Conservation (phyloP, 2,888 invertebrate genomes). For the Apomyelois bistriatella region DNA sequence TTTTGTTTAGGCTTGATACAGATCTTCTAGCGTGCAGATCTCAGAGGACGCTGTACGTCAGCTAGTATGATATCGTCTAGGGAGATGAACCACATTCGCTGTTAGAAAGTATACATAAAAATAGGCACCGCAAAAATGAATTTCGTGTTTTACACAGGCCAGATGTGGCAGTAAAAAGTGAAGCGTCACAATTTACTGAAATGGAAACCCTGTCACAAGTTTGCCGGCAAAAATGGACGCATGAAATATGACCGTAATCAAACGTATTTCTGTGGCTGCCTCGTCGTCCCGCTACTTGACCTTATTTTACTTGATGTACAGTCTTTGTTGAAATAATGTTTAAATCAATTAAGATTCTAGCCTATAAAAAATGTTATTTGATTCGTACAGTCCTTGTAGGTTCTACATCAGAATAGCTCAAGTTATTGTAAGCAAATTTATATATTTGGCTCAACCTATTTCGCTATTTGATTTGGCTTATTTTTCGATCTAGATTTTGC, state of each 20-base stretch:
- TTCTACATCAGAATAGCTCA: not conserved
- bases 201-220: conserved; percentile 46
- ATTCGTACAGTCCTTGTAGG: not conserved
- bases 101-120: conserved; percentile 5
- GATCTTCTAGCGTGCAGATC: too few species aligned
- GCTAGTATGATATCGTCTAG: conserved; percentile 24
- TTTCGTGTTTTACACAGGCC: conserved; percentile 35
- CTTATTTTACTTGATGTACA: conserved; percentile 1
- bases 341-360: not conserved
- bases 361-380: not conserved
- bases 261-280: conserved; percentile 29
- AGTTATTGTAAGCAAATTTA: too few species aligned
- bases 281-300: not conserved
- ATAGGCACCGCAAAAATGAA: conserved; percentile 27
- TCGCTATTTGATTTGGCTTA: too few species aligned
- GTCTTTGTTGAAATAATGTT: not conserved
- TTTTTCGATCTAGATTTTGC: too few species aligned
- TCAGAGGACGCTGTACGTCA: too few species aligned
- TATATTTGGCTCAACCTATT: too few species aligned
- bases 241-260: conserved; percentile 48
- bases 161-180: conserved; percentile 43
- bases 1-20: too few species aligned
- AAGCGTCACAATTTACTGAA: conserved; percentile 46
- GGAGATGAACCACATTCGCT: not conserved
- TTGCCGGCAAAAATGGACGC: conserved; percentile 42